These are phyloP conservation scores for Ophion slaviceki DNA, from an alignment of 2,888 invertebrate genomes.

Conservation along the genomic window DNA sequence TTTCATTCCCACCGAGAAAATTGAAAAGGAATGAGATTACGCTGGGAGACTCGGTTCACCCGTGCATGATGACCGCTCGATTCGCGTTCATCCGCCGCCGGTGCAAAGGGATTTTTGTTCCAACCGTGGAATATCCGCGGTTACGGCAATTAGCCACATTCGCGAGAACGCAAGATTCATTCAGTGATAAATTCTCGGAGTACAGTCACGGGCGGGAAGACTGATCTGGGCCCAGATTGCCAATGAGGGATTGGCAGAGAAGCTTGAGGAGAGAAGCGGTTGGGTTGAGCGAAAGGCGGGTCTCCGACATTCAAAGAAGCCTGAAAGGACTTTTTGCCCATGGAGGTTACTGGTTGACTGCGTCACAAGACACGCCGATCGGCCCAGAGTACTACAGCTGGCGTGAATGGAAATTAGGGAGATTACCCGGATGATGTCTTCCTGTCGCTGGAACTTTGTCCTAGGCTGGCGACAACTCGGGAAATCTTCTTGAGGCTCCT, in stretches of 20 bases:
- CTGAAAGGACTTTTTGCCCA: conserved; percentile 20
- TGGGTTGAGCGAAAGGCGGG: conserved; percentile 5
- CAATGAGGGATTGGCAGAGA: background rate
- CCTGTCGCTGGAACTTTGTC: conserved; percentile 47
- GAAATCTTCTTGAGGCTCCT: conserved; percentile 24
- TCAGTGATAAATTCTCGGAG: background rate
- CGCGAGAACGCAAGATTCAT: background rate
- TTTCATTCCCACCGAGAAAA: conserved; percentile 32
- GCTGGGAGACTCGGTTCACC: background rate
- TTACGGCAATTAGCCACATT: conserved; percentile 26
- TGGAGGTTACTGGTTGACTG: conserved; percentile 1
- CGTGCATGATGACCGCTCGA: conserved; percentile 21
- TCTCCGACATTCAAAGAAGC: background rate
- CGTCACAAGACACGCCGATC: background rate
- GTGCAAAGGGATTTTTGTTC: background rate
- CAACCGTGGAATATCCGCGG: background rate
- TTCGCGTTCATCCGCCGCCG: background rate
- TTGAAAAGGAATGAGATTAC: conserved; percentile 44
- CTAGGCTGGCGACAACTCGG: conserved; percentile 4
- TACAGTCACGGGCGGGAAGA: background rate
- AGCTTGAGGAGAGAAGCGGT: background rate
- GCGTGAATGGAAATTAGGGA: conserved; percentile 45
- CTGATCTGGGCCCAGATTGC: background rate
- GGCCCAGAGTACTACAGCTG: background rate
- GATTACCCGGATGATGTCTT: conserved; percentile 17